phyloP scores from a whole-genome alignment of 2,113 vertebrate species.

The Pseudois nayaur region DNA sequence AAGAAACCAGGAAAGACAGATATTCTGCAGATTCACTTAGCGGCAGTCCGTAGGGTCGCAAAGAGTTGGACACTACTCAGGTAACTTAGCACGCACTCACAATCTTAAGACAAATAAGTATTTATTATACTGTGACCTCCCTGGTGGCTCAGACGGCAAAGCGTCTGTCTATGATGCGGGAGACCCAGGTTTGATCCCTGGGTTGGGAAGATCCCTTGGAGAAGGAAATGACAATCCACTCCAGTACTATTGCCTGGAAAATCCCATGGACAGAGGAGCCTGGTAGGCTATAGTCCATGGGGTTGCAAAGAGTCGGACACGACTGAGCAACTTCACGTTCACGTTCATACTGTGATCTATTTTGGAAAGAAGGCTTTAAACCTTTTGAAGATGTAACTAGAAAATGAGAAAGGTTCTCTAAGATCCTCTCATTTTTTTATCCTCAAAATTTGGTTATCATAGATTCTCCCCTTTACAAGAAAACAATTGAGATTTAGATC shows the following conservation, averaged over 20 bases:
- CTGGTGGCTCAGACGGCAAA: too few species aligned
- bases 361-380: not conserved
- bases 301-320: too few species aligned
- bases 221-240: too few species aligned
- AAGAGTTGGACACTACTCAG: not conserved
- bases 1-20: not conserved
- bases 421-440: not conserved
- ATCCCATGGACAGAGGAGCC: too few species aligned
- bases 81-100: not conserved
- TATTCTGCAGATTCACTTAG: slow-evolving; percentile 48
- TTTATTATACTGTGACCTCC: not conserved
- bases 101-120: slow-evolving; percentile 7
- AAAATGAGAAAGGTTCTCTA: not conserved
- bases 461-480: not conserved
- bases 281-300: too few species aligned
- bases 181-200: too few species aligned
- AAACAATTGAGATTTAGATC: not conserved
- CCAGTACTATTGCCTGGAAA: too few species aligned
- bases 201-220: too few species aligned
- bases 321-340: too few species aligned
- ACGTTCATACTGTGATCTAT: not conserved
- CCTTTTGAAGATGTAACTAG: not conserved
- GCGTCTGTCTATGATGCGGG: too few species aligned
- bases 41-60: not conserved
- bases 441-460: not conserved